Base-by-base conservation (phyloP, 1,140 invertebrate genomes). In the Tetragnatha versicolor region DNA sequence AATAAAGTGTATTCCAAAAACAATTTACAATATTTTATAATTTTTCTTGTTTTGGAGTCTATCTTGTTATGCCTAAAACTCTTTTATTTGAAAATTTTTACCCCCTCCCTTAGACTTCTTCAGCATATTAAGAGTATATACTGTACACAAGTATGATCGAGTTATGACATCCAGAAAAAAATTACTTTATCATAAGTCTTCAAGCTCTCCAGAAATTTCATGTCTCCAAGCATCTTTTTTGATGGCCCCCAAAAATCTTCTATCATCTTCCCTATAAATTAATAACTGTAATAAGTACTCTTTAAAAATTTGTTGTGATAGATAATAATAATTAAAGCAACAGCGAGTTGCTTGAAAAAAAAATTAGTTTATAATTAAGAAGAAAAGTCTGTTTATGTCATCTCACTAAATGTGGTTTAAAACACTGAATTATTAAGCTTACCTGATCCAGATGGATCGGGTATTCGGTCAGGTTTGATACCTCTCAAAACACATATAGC, bases 161-260 rank as follows among this genome's bases (percentile, higher is more conserved):
- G n/a, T n/a, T n/a, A n/a, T n/a, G n/a, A n/a, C n/a, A n/a, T n/a
- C n/a, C n/a, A n/a, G n/a, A n/a, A n/a, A n/a, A n/a, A 3, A 31
- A 17, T 80, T 58, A 81, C 80, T 33, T 97, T 98, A 83, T 98
- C 94, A 82, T 96, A 98, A 4, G 91, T 90, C 84, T 93, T 95
- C 0, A 98, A 84, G 76, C 89, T 91, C 35, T 95, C 93, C 3
- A 98, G 84, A 84, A 98, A 98, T 82, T 94, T 96, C 89, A 98
- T 92, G 83, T 98, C 96, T n/a, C 75, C 80, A 2, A 99, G 88
- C 80, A 98, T 87, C 86, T 94, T 96, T 82, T 93, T 91, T 0
- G 95, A 98, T 1, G 95, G 91, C 5, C 91, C 92, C 97, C 97
- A 99, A 84, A 90, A 99, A 84, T 99, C 97, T 82, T 98, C 95